A percentile compares a stretch with the other conserved stretches of the same genome.
phyloP scores from a whole-genome alignment of 2,113 vertebrate species.

The Lamprotornis superbus region DNA sequence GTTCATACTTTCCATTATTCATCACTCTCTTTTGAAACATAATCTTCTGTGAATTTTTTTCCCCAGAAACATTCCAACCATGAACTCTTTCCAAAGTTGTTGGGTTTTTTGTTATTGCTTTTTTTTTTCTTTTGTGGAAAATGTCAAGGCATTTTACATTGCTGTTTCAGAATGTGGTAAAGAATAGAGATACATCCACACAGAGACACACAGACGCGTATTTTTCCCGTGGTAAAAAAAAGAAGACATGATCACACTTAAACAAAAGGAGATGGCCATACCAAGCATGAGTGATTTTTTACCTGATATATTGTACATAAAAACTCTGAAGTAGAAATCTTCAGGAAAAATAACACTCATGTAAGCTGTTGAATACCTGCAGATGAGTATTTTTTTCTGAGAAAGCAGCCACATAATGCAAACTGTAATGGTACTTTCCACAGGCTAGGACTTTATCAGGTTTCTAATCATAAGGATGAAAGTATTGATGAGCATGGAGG shows the following conservation, averaged over 20 bases:
- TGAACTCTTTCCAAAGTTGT: neutral
- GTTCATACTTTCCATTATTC: conserved; percentile 54
- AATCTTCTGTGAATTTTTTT: neutral
- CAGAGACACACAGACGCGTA: neutral
- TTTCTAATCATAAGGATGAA: neutral
- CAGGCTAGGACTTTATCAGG: neutral
- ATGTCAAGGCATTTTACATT: neutral
- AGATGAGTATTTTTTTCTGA: neutral
- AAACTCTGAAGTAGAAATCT: neutral
- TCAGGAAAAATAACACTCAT: neutral
- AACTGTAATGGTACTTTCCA: neutral
- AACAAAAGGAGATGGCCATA: neutral
- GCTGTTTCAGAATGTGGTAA: conserved; percentile 12
- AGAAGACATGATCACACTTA: neutral
- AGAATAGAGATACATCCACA: neutral
- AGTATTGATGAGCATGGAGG: neutral
- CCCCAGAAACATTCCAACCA: neutral
- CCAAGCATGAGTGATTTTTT: neutral
- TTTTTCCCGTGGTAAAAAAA: neutral
- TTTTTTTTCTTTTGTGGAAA: neutral
- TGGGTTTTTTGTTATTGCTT: neutral
- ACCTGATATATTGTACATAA: neutral
- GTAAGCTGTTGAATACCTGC: neutral
- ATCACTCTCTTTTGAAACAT: conserved; percentile 9
- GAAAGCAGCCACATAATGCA: neutral